Conservation (phyloP, 2,113 vertebrate species). For the Panurus biarmicus region DNA sequence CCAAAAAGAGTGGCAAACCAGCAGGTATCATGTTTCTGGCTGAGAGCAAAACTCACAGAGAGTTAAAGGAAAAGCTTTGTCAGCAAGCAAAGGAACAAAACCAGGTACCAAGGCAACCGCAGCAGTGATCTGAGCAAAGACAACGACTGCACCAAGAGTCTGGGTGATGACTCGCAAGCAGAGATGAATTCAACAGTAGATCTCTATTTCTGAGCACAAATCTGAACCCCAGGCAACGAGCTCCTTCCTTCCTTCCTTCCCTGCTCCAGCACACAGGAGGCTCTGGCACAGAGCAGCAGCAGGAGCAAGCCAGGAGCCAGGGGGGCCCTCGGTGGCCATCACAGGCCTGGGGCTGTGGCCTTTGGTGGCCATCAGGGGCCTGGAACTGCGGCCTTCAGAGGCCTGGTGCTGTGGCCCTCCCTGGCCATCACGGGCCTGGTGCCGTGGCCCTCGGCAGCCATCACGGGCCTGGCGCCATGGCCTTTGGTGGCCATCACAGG, state of each 20-base stretch:
- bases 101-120: not conserved
- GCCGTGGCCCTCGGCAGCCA: not conserved
- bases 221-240: not conserved
- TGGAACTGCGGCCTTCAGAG: too few species aligned
- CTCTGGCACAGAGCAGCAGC: not conserved
- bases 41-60: not conserved
- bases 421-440: too few species aligned
- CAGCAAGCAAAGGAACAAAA: not conserved
- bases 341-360: too few species aligned
- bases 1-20: not conserved
- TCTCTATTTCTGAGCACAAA: not conserved
- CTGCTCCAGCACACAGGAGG: not conserved
- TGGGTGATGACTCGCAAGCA: not conserved
- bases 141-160: accelerated
- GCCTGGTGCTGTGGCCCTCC: too few species aligned
- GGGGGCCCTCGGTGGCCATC: too few species aligned
- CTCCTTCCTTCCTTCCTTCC: not conserved
- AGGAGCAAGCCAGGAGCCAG: not conserved
- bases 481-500: not conserved
- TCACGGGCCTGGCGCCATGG: too few species aligned
- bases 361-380: too few species aligned
- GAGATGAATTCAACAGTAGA: accelerated
- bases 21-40: not conserved
- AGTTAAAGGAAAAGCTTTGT: not conserved
- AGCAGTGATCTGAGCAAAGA: not conserved